Conservation (phyloP, 2,888 invertebrate species). For the Girardia tigrina region DNA sequence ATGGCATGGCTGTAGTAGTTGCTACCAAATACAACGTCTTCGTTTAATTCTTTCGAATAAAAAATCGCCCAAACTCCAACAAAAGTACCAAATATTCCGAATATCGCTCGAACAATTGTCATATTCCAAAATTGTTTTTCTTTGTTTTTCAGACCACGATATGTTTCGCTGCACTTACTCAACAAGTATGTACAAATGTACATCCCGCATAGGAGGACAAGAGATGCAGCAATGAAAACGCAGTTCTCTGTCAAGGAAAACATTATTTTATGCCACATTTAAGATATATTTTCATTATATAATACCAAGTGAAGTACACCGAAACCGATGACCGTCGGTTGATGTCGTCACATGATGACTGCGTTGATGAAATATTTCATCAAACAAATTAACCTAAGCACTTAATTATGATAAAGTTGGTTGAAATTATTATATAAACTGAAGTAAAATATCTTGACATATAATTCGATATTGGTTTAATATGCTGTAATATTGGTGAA, state of each 20-base stretch:
- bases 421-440: too few species aligned
- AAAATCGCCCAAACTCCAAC: conserved; percentile 41
- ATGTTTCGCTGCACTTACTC: neutral
- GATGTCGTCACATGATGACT: too few species aligned
- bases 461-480: too few species aligned
- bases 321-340: too few species aligned
- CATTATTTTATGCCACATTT: too few species aligned
- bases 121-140: conserved; percentile 44
- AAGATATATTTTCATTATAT: too few species aligned
- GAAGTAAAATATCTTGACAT: too few species aligned
- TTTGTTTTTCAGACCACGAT: conserved; percentile 38
- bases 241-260: neutral
- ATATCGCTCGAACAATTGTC: conserved; percentile 41
- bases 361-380: too few species aligned
- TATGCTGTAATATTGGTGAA: too few species aligned
- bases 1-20: conserved; percentile 41
- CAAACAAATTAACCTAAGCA: too few species aligned
- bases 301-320: too few species aligned
- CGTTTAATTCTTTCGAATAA: conserved; percentile 40
- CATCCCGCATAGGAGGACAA: neutral
- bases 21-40: conserved; percentile 41
- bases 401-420: too few species aligned
- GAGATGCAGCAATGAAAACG: neutral
- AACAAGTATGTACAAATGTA: neutral
- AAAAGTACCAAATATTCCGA: conserved; percentile 40